Evolutionary conservation across 2,888 invertebrate species (phyloP).

Genomic region (Apantesis nais): DNA sequence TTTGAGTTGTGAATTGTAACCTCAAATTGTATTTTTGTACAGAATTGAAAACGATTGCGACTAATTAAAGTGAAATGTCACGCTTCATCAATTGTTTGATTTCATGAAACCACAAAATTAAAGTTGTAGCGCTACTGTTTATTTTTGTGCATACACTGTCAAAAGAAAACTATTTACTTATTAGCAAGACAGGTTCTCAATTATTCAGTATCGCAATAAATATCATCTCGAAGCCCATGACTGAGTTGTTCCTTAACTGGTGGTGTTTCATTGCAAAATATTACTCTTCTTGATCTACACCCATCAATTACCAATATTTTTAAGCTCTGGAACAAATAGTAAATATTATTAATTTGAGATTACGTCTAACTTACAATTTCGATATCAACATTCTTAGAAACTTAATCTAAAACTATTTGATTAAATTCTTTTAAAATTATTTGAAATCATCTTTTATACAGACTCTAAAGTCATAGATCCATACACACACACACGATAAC

Average conservation of each 20-base stretch:
- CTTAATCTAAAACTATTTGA: too few relatives aligned
- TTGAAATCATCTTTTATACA: too few relatives aligned
- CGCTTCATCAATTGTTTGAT: background rate
- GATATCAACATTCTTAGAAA: too few relatives aligned
- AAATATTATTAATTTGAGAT: background rate
- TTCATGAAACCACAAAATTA: background rate
- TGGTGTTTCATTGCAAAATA: constrained; percentile 70
- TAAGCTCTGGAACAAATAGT: constrained; percentile 63
- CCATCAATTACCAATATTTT: constrained; percentile 74
- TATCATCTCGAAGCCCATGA: constrained; percentile 59
- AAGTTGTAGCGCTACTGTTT: background rate
- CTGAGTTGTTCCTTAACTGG: constrained; percentile 64
- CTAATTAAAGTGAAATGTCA: background rate
- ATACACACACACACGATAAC: too few relatives aligned
- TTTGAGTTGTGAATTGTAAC: too few relatives aligned
- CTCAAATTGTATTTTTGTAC: too few relatives aligned
- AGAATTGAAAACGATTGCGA: too few relatives aligned
- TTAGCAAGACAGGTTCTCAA: constrained; percentile 56
- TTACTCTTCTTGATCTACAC: constrained; percentile 63
- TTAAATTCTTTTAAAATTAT: too few relatives aligned
- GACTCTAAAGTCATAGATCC: too few relatives aligned
- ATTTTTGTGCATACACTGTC: background rate
- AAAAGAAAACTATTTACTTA: constrained; percentile 32
- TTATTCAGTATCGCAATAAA: constrained; percentile 64
- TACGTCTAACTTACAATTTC: too few relatives aligned